Evolutionary conservation across 35 echinoderm and acorn worm genomes (phyloP).

Genomic region (Hemicentrotus pulcherrimus): DNA sequence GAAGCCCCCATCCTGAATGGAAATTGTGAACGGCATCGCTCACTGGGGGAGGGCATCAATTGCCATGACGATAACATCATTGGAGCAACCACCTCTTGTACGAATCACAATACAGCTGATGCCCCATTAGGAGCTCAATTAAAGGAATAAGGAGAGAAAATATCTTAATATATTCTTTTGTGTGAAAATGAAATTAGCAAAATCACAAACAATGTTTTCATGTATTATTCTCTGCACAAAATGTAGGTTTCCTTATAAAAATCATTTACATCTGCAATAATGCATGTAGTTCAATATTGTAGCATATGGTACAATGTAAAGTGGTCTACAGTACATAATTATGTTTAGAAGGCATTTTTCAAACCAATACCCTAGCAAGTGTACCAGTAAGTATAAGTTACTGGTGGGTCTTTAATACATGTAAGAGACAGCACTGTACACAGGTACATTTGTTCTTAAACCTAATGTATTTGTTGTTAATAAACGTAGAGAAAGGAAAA

Average conservation of each 20-base stretch:
- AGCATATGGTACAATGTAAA: not conserved
- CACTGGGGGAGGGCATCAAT: not conserved
- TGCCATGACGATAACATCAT: not conserved
- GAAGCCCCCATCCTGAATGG: not conserved
- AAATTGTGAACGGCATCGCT: not conserved
- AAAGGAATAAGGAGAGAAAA: not conserved
- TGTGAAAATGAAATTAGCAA: not conserved
- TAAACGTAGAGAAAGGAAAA: too few relatives aligned
- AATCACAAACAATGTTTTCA: not conserved
- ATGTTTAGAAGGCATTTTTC: not conserved
- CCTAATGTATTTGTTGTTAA: too few relatives aligned
- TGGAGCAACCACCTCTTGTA: not conserved
- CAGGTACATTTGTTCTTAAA: too few relatives aligned
- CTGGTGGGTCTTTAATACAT: too few relatives aligned
- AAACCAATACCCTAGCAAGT: too few relatives aligned
- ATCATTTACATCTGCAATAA: not conserved
- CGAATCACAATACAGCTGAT: not conserved
- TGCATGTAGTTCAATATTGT: not conserved
- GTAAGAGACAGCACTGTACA: too few relatives aligned
- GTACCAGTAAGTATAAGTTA: too few relatives aligned
- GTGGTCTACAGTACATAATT: not conserved
- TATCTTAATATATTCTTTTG: not conserved
- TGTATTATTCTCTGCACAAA: not conserved
- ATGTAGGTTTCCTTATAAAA: not conserved
- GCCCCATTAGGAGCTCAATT: not conserved